These are phyloP conservation scores for Calameuta idolon DNA, from an alignment of 2,888 invertebrate genomes.

Conservation along the genomic window DNA sequence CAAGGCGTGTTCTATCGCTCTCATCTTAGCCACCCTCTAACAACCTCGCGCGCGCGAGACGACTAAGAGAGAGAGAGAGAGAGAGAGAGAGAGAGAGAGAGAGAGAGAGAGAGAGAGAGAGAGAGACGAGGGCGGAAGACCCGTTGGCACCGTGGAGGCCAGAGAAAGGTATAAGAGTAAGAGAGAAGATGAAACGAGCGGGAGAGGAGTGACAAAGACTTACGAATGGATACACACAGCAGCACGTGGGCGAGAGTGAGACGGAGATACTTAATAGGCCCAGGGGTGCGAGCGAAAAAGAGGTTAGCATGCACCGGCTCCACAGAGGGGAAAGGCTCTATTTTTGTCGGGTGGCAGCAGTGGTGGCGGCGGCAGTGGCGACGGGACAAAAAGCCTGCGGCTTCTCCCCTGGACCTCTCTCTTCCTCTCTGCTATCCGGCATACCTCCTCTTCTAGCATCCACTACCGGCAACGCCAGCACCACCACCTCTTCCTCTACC, in stretches of 20 bases:
- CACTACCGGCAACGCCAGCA: conserved; percentile 19
- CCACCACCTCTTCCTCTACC: conserved; percentile 32
- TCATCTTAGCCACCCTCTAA: conserved; percentile 57
- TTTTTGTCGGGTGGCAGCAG: conserved; percentile 57
- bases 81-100: conserved; percentile 17
- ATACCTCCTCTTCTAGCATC: not conserved
- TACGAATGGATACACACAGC: conserved; percentile 28
- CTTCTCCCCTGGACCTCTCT: conserved; percentile 48
- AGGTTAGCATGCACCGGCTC: not conserved
- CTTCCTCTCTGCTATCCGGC: conserved; percentile 26
- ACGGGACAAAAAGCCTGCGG: conserved; percentile 65
- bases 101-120: conserved; percentile 17
- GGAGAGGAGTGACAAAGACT: conserved; percentile 13
- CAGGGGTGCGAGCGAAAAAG: not conserved
- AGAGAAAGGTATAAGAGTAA: conserved; percentile 24
- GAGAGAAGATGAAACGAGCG: conserved; percentile 13
- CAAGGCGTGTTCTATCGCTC: conserved; percentile 61
- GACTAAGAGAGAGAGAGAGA: conserved; percentile 17
- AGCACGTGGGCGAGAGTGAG: conserved; percentile 34
- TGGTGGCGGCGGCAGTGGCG: conserved; percentile 42
- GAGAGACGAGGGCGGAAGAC: conserved; percentile 35
- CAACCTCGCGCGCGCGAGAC: conserved; percentile 38
- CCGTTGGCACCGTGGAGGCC: conserved; percentile 45
- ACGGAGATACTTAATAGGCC: not conserved
- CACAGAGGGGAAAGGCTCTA: conserved; percentile 48